Base-by-base conservation (phyloP, 2,113 vertebrate species). In the Mirza zaza region DNA sequence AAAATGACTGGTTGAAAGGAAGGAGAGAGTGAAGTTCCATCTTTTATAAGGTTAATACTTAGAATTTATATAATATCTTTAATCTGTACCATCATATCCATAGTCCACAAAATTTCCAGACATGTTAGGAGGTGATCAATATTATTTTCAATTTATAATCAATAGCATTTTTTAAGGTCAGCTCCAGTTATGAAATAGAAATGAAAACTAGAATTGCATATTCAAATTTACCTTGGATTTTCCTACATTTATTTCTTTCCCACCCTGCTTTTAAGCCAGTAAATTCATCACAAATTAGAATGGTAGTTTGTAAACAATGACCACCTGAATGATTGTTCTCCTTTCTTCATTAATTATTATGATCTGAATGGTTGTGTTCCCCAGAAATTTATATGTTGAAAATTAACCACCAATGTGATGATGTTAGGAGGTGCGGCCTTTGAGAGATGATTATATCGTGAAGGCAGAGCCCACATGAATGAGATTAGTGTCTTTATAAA, bases 1-100 rank as follows among this genome's bases (percentile, higher is more conserved):
- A 96, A 90, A 91, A 97, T 34, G 29, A 42, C 21, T 86, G 6
- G 14, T 76, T 93, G 27, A 63, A 91, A 14, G 9, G 23, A 93
- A 75, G 11, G 32, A 14, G n/a, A 97, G 13, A 79, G 50, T 48
- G 45, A 67, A 82, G 8, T 27, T 55, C 20, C 34, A 55, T 36
- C n/a, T 96, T 91, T 86, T 70, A 84, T 87, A 94, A 91, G 79
- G n/a, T 65, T 80, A 23, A 89, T 70, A 25, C 21, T 55, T 86
- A 65, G 18, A 90, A 94, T 73, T 36, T 87, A 70, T 61, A 20
- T 57, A 85, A 21, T n/a, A 34, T 42, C 42, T 87, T 32, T 92
- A 20, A 63, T 71, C 27, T 76, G 65, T 67, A 76, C 12, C 23
- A 61, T 23, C 20, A 61, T 50, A 20, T 75, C 9, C 2, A 23